phyloP scores from a whole-genome alignment of 1,140 invertebrate species.

The Drosophila lacertosa region DNA sequence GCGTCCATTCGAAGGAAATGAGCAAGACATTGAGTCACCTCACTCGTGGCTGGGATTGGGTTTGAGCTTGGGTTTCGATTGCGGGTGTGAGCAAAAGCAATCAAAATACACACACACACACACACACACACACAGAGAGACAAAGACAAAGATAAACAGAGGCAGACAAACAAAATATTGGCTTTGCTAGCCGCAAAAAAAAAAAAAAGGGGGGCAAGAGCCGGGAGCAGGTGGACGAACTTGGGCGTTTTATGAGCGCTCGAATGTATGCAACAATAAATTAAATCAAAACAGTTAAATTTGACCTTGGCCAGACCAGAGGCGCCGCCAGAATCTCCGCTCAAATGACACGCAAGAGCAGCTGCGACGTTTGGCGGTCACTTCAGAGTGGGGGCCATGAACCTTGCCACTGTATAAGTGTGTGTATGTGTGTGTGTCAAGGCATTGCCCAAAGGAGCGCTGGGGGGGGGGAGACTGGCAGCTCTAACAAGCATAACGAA shows the following conservation, averaged over 20 bases:
- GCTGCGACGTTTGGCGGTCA: conserved; percentile 63
- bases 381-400: conserved; percentile 54
- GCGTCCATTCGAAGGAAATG: conserved; percentile 68
- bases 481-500: conserved; percentile 77
- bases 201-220: conserved; percentile 23
- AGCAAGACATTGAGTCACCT: conserved; percentile 81
- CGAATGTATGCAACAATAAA: conserved; percentile 75
- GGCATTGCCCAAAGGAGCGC: conserved; percentile 46
- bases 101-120: conserved; percentile 61
- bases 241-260: conserved; percentile 54
- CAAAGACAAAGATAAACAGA: conserved; percentile 78
- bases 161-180: conserved; percentile 81
- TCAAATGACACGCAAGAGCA: conserved; percentile 53
- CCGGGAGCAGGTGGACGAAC: conserved; percentile 29
- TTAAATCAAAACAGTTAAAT: conserved; percentile 79
- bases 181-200: conserved; percentile 57
- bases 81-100: conserved; percentile 62
- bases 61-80: conserved; percentile 17
- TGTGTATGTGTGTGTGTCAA: conserved; percentile 40
- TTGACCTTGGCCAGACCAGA: conserved; percentile 69
- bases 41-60: conserved; percentile 28
- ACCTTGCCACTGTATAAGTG: conserved; percentile 41
- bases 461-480: conserved; percentile 33
- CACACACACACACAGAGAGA: conserved; percentile 36
- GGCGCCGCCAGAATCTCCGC: conserved; percentile 24